Percentiles rank a stretch among this genome's conserved stretches.
These are phyloP conservation scores for Xanthorhoe spadicearia DNA, from an alignment of 2,888 invertebrate genomes.

Conservation along the genomic window DNA sequence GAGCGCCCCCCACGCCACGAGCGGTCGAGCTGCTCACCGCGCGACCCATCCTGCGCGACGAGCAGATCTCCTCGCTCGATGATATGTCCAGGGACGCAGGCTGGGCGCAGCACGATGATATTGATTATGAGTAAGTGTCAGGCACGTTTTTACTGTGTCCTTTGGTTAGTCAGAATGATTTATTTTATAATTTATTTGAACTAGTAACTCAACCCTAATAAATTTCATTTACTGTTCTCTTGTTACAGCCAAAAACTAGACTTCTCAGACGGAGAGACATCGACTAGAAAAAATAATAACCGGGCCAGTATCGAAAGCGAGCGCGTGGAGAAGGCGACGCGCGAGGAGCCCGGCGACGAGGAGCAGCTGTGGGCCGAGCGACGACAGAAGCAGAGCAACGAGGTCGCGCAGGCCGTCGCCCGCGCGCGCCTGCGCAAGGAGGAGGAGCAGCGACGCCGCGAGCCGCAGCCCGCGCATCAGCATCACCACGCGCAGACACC, in stretches of 20 bases:
- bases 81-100: constrained; percentile 95
- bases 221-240: constrained; percentile 30
- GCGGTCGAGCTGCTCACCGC: constrained; percentile 88
- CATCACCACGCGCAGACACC: constrained; percentile 49
- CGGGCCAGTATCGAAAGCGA: constrained; percentile 68
- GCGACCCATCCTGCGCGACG: constrained; percentile 95
- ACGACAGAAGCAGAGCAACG: constrained; percentile 87
- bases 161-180: too few relatives aligned
- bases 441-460: constrained; percentile 91
- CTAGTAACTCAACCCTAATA: too few relatives aligned
- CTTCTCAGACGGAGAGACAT: constrained; percentile 95
- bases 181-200: background rate
- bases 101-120: constrained; percentile 96
- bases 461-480: constrained; percentile 67
- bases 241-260: constrained; percentile 92
- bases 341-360: constrained; percentile 69
- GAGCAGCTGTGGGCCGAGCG: constrained; percentile 88
- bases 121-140: constrained; percentile 93
- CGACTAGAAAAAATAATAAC: constrained; percentile 65
- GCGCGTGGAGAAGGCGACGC: constrained; percentile 66
- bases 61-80: constrained; percentile 96
- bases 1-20: constrained; percentile 71
- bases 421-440: constrained; percentile 93
- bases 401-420: constrained; percentile 91
- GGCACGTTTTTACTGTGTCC: background rate